Base-by-base conservation (phyloP, 1,140 invertebrate genomes). In the Brachionus angularis region DNA sequence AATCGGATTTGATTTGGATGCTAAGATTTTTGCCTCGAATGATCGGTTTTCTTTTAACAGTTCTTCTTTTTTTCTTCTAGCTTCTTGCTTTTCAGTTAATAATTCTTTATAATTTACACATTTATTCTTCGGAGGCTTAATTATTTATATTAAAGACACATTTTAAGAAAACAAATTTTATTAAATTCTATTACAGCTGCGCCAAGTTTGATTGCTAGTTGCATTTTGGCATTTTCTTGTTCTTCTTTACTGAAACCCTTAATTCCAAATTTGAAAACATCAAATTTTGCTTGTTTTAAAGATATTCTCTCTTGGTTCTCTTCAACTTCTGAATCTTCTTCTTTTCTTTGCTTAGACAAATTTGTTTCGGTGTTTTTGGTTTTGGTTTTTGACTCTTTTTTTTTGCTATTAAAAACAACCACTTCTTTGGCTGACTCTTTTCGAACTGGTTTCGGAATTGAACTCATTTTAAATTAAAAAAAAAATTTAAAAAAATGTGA, bases 261-360 rank as follows among this genome's bases (percentile, higher is more conserved):
- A 16, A 70, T 70, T 10, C 67, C 67, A 53, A 52, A 70, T 29
- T 70, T 70, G 21, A 34, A 50, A 12, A 70, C 67, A 42, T 70
- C 67, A 39, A 70, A 70, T 36, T 50, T 50, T 4, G 67, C 67
- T 52, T 70, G 18, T 39, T 52, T 64, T 3, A 64, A 23, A 34
- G 52, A 55, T 16, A 55, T 55, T 14, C 4, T 55, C 23, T 23
- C 21, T 25, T n/a, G n/a, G n/a, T n/a, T n/a, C n/a, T n/a, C n/a
- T n/a, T n/a, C n/a, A n/a, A n/a, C n/a, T n/a, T n/a, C n/a, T n/a
- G n/a, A n/a, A n/a, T n/a, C n/a, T n/a, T n/a, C n/a, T n/a, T n/a
- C n/a, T n/a, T n/a, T n/a, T n/a, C n/a, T n/a, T n/a, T n/a, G n/a
- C n/a, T n/a, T n/a, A n/a, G n/a, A n/a, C n/a, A n/a, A n/a, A n/a